Percentiles rank a stretch among this genome's conserved stretches.
Conservation (phyloP, 2,797 vertebrate genomes). For the Intellagama lesueurii region DNA sequence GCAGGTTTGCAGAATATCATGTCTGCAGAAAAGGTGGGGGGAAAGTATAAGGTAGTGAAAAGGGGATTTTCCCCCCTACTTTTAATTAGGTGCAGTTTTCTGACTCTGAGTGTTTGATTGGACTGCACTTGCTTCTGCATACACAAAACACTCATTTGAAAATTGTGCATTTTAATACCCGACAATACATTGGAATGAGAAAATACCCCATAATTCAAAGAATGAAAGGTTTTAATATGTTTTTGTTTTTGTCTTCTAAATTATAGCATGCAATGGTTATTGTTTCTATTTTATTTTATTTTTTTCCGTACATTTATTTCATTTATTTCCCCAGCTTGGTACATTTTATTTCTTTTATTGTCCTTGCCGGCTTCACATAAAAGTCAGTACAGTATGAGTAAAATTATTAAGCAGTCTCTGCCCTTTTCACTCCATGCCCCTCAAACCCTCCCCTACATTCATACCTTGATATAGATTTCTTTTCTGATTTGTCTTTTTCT, state of each 20-base stretch:
- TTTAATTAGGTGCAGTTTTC: not conserved
- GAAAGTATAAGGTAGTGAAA: not conserved
- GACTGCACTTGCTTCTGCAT: too few species aligned
- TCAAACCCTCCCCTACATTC: not conserved
- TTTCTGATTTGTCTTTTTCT: not conserved
- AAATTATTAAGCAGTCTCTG: not conserved
- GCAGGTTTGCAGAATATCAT: not conserved
- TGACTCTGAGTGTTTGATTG: not conserved
- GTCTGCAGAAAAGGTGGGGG: not conserved
- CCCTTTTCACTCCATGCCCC: not conserved
- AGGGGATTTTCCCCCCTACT: not conserved
- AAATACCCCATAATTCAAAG: too few species aligned
- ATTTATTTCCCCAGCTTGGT: not conserved
- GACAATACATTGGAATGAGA: too few species aligned
- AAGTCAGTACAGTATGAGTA: not conserved
- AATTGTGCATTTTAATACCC: too few species aligned
- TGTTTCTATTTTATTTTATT: not conserved
- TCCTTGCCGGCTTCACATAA: not conserved
- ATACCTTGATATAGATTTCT: not conserved
- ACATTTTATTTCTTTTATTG: not conserved
- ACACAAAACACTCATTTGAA: too few species aligned
- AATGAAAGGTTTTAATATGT: too few species aligned
- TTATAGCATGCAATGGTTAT: too few species aligned
- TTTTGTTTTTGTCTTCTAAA: too few species aligned
- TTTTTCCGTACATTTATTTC: not conserved